phyloP scores from a whole-genome alignment of 2,113 vertebrate genomes.

The Megalops atlanticus region DNA sequence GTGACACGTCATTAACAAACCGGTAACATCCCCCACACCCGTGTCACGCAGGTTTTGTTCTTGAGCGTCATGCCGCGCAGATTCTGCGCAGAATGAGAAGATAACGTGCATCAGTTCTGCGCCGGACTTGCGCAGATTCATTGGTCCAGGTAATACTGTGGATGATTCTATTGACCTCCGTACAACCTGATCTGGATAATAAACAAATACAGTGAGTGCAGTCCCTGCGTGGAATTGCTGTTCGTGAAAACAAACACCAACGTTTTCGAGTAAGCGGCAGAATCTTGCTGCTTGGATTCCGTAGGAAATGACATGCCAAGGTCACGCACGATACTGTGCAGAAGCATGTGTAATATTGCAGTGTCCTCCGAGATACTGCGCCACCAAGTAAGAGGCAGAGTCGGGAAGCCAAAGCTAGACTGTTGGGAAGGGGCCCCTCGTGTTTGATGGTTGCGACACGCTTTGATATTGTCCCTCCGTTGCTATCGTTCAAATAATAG shows the following conservation, averaged over 20 bases:
- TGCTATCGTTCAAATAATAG: not conserved
- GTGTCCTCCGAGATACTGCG: not conserved
- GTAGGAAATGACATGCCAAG: not conserved
- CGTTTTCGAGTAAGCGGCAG: not conserved
- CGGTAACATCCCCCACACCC: not conserved
- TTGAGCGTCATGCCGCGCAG: not conserved
- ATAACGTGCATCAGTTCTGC: not conserved
- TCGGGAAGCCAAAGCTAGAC: not conserved
- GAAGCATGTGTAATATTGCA: not conserved
- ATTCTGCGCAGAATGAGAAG: not conserved
- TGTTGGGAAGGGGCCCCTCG: not conserved
- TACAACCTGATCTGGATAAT: not conserved
- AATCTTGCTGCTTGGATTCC: not conserved
- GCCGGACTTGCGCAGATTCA: not conserved
- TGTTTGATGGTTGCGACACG: not conserved
- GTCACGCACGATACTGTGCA: not conserved
- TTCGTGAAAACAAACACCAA: not conserved
- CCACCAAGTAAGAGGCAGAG: not conserved
- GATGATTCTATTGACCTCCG: not conserved
- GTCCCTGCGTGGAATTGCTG: not conserved
- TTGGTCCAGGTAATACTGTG: not conserved
- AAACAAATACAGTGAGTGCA: not conserved
- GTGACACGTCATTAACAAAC: slow-evolving; percentile 38
- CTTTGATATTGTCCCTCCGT: not conserved
- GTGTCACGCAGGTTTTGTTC: not conserved